Conservation (phyloP, 2,888 invertebrate species). For the Melanostoma scalare region DNA sequence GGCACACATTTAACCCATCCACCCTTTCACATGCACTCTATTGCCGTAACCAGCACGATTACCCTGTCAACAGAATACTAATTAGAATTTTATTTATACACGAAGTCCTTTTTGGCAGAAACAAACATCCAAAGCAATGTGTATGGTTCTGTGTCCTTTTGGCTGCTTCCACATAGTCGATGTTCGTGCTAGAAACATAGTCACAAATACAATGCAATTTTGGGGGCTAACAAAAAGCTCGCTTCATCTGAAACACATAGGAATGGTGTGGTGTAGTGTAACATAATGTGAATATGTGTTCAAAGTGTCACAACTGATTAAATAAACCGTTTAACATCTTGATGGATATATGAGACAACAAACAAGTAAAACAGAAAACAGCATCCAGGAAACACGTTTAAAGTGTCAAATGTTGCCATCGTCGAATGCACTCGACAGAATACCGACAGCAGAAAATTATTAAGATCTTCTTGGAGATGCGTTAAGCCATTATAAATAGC, state of each 20-base stretch:
- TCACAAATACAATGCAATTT: slow-evolving; percentile 58
- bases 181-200: slow-evolving; percentile 31
- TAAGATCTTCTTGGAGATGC: slow-evolving; percentile 58
- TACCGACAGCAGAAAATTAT: slow-evolving; percentile 16
- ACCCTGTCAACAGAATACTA: slow-evolving; percentile 82
- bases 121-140: background rate
- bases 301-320: slow-evolving; percentile 69
- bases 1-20: slow-evolving; percentile 43
- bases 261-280: background rate
- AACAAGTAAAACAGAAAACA: slow-evolving; percentile 26
- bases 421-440: slow-evolving; percentile 45
- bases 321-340: slow-evolving; percentile 71
- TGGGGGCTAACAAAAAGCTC: slow-evolving; percentile 31
- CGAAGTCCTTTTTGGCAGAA: slow-evolving; percentile 52
- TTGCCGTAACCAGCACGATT: slow-evolving; percentile 77
- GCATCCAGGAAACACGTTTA: slow-evolving; percentile 62
- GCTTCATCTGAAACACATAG: background rate
- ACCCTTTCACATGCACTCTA: background rate
- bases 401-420: slow-evolving; percentile 42
- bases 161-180: slow-evolving; percentile 9
- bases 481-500: slow-evolving; percentile 64
- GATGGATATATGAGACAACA: slow-evolving; percentile 58
- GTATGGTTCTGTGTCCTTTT: slow-evolving; percentile 47
- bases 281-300: slow-evolving; percentile 34
- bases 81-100: slow-evolving; percentile 80